Conservation (phyloP, 2,888 invertebrate species). For the Eristalis intricaria region DNA sequence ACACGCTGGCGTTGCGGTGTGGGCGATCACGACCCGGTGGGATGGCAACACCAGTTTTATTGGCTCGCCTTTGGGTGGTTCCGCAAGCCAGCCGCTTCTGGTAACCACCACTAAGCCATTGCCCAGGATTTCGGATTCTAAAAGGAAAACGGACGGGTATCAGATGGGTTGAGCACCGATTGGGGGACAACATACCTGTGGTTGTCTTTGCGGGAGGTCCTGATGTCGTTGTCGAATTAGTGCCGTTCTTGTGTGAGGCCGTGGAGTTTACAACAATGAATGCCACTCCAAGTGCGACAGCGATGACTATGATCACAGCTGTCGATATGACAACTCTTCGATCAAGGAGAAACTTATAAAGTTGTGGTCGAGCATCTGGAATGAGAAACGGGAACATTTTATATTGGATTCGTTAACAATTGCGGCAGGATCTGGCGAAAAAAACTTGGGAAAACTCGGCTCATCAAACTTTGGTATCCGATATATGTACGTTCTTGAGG, state of each 20-base stretch:
- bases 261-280: not conserved
- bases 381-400: not conserved
- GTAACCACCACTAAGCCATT: constrained; percentile 80
- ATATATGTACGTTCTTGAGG: too few species aligned
- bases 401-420: not conserved
- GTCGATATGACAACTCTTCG: not conserved
- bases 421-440: not conserved
- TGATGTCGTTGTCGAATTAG: not conserved
- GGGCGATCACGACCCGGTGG: constrained; percentile 84
- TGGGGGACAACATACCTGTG: not conserved
- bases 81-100: constrained; percentile 86
- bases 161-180: not conserved
- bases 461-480: not conserved
- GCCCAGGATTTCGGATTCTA: not conserved
- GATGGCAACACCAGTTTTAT: constrained; percentile 82
- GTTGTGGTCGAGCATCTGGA: not conserved
- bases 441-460: not conserved
- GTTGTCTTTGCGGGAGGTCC: not conserved
- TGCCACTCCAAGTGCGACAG: not conserved
- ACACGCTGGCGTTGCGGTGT: constrained; percentile 86
- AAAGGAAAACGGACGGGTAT: not conserved
- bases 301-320: not conserved
- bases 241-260: not conserved
- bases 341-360: not conserved
- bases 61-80: constrained; percentile 82